Evolutionary conservation across 2,797 vertebrate genomes (phyloP), one percentile per base, ranked within the genome.

Genomic region (Melanotaenia maccullochi): DNA sequence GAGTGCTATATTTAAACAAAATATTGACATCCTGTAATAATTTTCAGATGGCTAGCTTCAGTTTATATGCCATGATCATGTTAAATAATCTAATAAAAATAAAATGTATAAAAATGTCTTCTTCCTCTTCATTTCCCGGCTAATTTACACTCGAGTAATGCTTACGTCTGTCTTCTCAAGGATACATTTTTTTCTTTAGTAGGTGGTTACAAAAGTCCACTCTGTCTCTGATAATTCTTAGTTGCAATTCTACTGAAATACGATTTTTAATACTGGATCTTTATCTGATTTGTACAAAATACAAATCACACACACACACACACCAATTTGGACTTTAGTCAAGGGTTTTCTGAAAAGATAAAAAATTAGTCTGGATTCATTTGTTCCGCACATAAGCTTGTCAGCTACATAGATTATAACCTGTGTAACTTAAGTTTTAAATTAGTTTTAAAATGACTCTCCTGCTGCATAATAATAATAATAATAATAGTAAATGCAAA

Each of bases 21-120:
- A 30, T 8, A 16, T 55, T 28, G 11, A 52, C 22, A 52, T 52
- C 22, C 11, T 30, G 24, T 14, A 14, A 54, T 14, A 6, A 25
- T 12, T 54, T 12, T 13, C 12, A 69, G 56, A 62, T 62, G 8
- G 8, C 59, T 70, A 56, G 44, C 61, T 78, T 72, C 61, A 58
- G 13, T 24, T 52, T 22, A 51, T 51, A 2, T 51, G 49, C 49
- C 9, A 1, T 47, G n/a, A 49, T n/a, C 20, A 42, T 13, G 16
- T 42, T 42, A 4, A 4, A 42, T 42, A 13, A 42, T 42, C 40
- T 16, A 14, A 42, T 16, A 42, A 42, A 30, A 4, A 30, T 30
- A 30, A 30, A 30, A 30, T 30, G 28, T 5, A 30, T 30, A 30
- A 30, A 42, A 14, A 42, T 5, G 40, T 42, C 13, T 13, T 42